Conservation (phyloP, 2,888 invertebrate genomes). For the Odontocerum albicorne region DNA sequence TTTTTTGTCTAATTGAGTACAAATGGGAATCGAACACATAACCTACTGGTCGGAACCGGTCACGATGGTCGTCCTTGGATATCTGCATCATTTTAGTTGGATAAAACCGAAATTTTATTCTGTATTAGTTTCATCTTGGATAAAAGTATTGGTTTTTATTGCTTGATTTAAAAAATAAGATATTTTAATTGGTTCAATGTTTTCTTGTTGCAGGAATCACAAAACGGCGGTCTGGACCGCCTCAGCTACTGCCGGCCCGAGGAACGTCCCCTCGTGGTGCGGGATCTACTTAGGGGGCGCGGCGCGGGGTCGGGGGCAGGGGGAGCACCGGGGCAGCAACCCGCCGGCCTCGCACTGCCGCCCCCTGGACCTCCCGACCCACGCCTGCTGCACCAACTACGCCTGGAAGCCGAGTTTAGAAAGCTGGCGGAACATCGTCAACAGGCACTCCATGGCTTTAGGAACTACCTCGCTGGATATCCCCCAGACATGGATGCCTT, state of each 20-base stretch:
- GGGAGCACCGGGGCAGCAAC: slow-evolving; percentile 55
- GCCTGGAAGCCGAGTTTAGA: slow-evolving; percentile 60
- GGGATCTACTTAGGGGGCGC: slow-evolving; percentile 88
- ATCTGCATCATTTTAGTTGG: too few species aligned
- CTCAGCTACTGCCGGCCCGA: slow-evolving; percentile 87
- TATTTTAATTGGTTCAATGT: too few species aligned
- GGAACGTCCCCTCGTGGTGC: slow-evolving; percentile 88
- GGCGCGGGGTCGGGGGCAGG: slow-evolving; percentile 74
- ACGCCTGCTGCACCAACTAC: slow-evolving; percentile 51
- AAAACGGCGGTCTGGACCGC: slow-evolving; percentile 81
- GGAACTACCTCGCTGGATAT: slow-evolving; percentile 31
- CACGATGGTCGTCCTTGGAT: too few species aligned
- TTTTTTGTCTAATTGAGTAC: too few species aligned
- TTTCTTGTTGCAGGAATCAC: slow-evolving; percentile 72
- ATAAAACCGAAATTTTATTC: too few species aligned
- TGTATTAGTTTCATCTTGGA: too few species aligned
- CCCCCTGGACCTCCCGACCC: slow-evolving; percentile 59
- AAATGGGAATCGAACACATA: too few species aligned
- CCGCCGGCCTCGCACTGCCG: slow-evolving; percentile 51
- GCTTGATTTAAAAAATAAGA: too few species aligned
- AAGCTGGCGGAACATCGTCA: slow-evolving; percentile 45
- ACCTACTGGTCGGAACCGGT: too few species aligned
- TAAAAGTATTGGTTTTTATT: too few species aligned
- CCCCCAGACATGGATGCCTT: slow-evolving; percentile 33
- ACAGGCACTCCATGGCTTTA: slow-evolving; percentile 33